Evolutionary conservation across 1,140 invertebrate species (phyloP), one percentile per base, ranked within the genome.

Genomic region (Scaptomyza montana): DNA sequence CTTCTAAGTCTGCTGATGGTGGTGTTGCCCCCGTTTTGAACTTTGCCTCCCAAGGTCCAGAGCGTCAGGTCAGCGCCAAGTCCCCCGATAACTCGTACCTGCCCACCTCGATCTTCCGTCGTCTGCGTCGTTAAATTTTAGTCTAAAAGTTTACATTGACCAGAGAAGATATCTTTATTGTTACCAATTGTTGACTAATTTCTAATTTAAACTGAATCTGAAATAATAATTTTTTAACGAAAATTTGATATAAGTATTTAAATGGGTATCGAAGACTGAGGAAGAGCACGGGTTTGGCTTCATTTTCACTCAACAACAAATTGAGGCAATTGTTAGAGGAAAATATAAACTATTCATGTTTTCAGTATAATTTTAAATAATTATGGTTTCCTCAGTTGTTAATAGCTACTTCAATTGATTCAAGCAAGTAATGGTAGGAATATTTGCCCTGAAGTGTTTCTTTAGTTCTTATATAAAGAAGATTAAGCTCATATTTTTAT

Each of bases 71-170:
- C 46, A 55, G 43, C 2, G 79, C 82, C 12, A 69, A 84, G 57
- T 60, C 61, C 16, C 89, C 89, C n/a, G 75, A 79, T 6, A 78
- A 79, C 77, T 21, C 84, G 0, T 91, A 91, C 47, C 76, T 91
- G 71, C 89, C 89, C 28, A 75, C 80, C 2, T 91, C 89, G 5
- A 69, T 91, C 53, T 84, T 91, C 79, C 89, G 89, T 78, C 85
- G 85, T 16, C 74, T 78, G 62, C 85, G 85, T 47, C 70, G 71
- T 45, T 89, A 89, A 71, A 21, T 28, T 9, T 10, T 6, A 8
- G 1, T 43, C 21, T 59, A 63, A 62, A 25, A 77, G 68, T 71
- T 25, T 21, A 41, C 54, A 21, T 39, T 49, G 64, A 84, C 67
- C 51, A 56, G 65, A 28, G 30, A 53, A 45, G 30, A 28, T 30